Base-by-base conservation (phyloP, 2,888 invertebrate species). In the Elgonia sp. region DNA sequence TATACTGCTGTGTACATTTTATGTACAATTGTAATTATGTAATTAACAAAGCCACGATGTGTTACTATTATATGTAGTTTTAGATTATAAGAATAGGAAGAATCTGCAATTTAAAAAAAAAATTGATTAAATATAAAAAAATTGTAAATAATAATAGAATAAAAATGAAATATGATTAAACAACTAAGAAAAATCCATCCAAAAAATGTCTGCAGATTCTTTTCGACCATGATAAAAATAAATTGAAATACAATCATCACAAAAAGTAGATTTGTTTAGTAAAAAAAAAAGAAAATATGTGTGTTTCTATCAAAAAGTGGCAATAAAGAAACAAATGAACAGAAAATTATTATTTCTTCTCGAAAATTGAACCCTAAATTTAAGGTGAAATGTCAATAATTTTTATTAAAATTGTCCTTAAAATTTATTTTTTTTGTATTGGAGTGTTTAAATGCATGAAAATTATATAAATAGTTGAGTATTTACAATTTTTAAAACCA, bases 1-100 rank as follows among this genome's bases (percentile, higher is more conserved):
- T 86, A 77, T 86, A 86, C 60, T 86, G n/a, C 39, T 86, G 21
- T 76, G 82, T 86, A 86, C 83, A 79, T 72, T 86, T 53, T 83
- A 79, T 73, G 83, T 86, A 86, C 85, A 63, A 55, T 20, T 82
- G 72, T 82, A 77, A 86, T 80, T 80, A 84, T 84, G 53, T 65
- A 50, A 84, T 81, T 72, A 55, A 70, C 20, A 60, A 60, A 65
- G 55, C 62, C 69, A 65, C 37, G 65, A 29, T 63, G 42, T 72
- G 37, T 29, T 12, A 0, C 55, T 16, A 67, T 53, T 67, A 80
- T 14, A 65, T 84, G 76, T 76, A 84, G 62, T 40, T 5, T 46
- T 84, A 77, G 73, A 42, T n/a, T 76, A 40, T 84, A 84, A 79
- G 60, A 69, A 69, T 53, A 75, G 53, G 12, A 86, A 77, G 81